These are phyloP conservation scores for Suricata suricatta DNA, from an alignment of 2,113 vertebrate genomes.

Conservation along the genomic window DNA sequence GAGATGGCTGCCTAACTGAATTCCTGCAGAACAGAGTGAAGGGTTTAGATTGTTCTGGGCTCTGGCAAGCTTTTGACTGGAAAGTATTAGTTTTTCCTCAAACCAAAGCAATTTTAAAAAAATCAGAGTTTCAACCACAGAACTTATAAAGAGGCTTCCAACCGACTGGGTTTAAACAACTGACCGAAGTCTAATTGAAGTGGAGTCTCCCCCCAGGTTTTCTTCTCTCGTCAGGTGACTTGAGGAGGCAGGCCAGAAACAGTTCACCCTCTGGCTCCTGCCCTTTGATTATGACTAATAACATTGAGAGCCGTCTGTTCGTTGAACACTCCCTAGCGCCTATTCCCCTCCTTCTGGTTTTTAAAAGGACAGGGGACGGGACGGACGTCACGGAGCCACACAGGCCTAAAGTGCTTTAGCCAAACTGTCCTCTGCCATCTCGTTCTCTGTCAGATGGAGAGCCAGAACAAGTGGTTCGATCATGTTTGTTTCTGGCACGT, in stretches of 20 bases:
- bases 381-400: not conserved
- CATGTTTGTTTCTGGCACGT: not conserved
- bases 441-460: not conserved
- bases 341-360: not conserved
- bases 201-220: not conserved
- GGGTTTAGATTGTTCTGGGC: not conserved
- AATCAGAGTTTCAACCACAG: conserved; percentile 39
- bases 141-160: conserved; percentile 63
- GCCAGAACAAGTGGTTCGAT: not conserved
- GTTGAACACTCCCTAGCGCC: not conserved
- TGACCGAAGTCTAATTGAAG: conserved; percentile 20
- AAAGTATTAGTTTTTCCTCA: conserved; percentile 46
- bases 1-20: not conserved
- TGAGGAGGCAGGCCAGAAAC: not conserved
- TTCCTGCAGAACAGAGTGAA: not conserved
- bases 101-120: conserved; percentile 34
- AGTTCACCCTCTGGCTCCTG: not conserved
- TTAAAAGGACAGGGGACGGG: not conserved
- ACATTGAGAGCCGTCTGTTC: not conserved
- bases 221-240: not conserved
- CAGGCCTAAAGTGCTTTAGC: not conserved
- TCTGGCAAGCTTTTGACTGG: conserved; percentile 38
- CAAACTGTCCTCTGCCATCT: not conserved
- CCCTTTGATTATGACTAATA: not conserved
- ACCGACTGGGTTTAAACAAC: conserved; percentile 32